Conservation (phyloP, 2,888 invertebrate species). For the Elegia similella region DNA sequence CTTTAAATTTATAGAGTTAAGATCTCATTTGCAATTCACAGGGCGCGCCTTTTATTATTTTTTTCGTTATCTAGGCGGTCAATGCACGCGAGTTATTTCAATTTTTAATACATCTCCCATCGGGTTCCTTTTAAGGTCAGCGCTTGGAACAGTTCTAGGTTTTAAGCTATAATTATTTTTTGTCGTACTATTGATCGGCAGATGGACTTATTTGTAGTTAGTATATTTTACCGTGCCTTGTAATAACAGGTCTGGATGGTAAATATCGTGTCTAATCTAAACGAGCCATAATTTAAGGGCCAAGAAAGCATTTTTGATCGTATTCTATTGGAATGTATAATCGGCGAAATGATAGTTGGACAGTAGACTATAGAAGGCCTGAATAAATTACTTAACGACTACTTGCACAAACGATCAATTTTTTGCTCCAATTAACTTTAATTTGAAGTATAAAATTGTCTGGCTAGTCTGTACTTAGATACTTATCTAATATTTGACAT, state of each 20-base stretch:
- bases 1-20: conserved; percentile 69
- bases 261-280: conserved; percentile 28
- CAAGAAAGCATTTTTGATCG: conserved; percentile 22
- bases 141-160: conserved; percentile 46
- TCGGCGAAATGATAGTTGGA: neutral
- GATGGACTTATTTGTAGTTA: conserved; percentile 40
- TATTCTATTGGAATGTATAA: neutral
- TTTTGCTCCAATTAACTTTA: neutral
- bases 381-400: neutral
- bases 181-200: conserved; percentile 54
- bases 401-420: neutral
- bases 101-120: conserved; percentile 72
- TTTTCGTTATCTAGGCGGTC: conserved; percentile 58
- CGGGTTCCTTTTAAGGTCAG: conserved; percentile 66
- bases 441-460: neutral
- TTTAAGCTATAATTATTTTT: conserved; percentile 56
- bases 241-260: conserved; percentile 28
- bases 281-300: conserved; percentile 34
- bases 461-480: too few relatives aligned
- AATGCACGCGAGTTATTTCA: conserved; percentile 69
- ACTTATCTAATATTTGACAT: too few relatives aligned
- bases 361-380: neutral
- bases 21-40: conserved; percentile 65
- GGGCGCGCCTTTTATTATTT: conserved; percentile 51
- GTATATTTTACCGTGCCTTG: conserved; percentile 25